Percentiles rank a stretch among this genome's conserved stretches.
These are phyloP conservation scores for Leptobrachium leishanense DNA, from an alignment of 2,113 vertebrate species.

Conservation along the genomic window DNA sequence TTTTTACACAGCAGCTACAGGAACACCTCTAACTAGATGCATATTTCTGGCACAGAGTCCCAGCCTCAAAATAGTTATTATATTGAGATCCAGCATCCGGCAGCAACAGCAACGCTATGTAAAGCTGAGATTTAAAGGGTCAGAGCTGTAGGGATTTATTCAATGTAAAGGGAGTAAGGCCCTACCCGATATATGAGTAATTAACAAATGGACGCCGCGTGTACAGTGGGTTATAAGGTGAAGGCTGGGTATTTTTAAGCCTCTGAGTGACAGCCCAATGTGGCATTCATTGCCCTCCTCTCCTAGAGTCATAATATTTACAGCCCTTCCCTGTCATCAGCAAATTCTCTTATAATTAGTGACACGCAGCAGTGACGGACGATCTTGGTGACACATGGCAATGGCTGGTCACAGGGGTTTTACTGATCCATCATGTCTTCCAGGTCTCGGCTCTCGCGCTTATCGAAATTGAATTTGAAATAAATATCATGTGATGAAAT, in stretches of 20 bases:
- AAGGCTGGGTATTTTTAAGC: not conserved
- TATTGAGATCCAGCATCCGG: slow-evolving; percentile 33
- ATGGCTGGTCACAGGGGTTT: too few species aligned
- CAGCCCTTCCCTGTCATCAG: too few species aligned
- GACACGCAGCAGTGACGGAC: too few species aligned
- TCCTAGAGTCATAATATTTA: too few species aligned
- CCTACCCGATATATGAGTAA: not conserved
- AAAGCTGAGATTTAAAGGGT: slow-evolving; percentile 27
- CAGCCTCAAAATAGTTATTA: slow-evolving; percentile 28
- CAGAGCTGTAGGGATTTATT: not conserved
- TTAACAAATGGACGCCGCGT: not conserved
- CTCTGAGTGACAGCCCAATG: too few species aligned
- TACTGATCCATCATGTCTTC: too few species aligned
- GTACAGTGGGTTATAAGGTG: not conserved
- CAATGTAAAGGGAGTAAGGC: not conserved
- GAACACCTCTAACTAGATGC: slow-evolving; percentile 41
- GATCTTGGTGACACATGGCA: too few species aligned
- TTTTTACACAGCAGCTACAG: slow-evolving; percentile 41
- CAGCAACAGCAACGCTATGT: slow-evolving; percentile 13
- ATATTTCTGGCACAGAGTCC: slow-evolving; percentile 28
- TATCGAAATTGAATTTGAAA: too few species aligned
- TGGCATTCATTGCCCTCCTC: too few species aligned
- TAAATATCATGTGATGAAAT: too few species aligned
- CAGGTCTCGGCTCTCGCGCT: too few species aligned
- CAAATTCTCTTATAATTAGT: too few species aligned